phyloP scores from a whole-genome alignment of 2,113 vertebrate species.

The Halichoerus grypus region DNA sequence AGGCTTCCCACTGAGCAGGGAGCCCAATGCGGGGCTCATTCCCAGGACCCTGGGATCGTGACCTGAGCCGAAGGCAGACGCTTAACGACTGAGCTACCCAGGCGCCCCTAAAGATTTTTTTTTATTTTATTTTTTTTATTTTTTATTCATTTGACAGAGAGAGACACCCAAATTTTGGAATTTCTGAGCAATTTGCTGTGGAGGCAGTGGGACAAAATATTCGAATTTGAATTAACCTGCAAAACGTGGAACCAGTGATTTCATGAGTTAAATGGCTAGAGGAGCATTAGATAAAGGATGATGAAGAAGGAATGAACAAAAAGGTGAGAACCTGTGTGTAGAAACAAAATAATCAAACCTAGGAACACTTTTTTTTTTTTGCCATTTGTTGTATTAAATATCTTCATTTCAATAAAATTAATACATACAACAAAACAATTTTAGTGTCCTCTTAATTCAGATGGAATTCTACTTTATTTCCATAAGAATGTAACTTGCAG shows the following conservation, averaged over 20 bases:
- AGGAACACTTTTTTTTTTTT: neutral
- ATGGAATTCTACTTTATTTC: constrained; percentile 10
- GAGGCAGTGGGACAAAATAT: neutral
- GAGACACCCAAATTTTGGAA: neutral
- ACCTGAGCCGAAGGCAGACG: too few species aligned
- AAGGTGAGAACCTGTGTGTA: neutral
- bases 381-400: constrained; percentile 1
- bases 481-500: neutral
- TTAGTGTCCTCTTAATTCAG: constrained; percentile 14
- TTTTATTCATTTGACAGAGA: too few species aligned
- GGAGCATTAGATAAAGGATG: neutral
- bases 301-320: neutral
- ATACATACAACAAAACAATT: neutral
- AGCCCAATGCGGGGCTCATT: too few species aligned
- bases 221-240: constrained; percentile 28
- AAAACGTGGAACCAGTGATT: neutral
- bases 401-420: constrained; percentile 32
- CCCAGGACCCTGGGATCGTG: too few species aligned
- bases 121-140: too few species aligned
- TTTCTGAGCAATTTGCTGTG: neutral
- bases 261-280: constrained; percentile 2
- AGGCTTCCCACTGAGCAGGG: too few species aligned
- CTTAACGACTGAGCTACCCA: too few species aligned
- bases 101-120: too few species aligned
- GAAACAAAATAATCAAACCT: constrained; percentile 38